Percentiles rank a stretch among this genome's conserved stretches.
Conservation (phyloP, 2,888 invertebrate genomes). For the Lysandra coridon region DNA sequence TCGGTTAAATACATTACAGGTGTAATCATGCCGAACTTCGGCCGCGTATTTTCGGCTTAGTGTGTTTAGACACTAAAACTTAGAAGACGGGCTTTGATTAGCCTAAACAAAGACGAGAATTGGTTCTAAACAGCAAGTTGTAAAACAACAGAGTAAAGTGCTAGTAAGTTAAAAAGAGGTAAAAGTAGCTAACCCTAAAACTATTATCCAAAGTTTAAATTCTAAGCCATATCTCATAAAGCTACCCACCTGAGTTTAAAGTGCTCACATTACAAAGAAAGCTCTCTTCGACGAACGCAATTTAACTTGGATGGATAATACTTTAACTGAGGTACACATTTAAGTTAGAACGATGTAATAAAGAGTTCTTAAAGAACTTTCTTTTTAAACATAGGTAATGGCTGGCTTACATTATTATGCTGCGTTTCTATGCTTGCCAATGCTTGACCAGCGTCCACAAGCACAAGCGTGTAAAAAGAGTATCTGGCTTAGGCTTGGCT, state of each 20-base stretch:
- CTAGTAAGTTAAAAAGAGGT: neutral
- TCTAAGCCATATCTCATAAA: slow-evolving; percentile 6
- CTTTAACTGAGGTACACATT: neutral
- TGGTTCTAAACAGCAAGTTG: neutral
- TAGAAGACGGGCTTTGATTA: no score
- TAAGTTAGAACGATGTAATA: neutral
- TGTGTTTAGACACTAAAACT: no score
- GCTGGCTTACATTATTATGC: no score
- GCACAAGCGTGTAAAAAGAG: no score
- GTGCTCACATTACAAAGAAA: slow-evolving; percentile 28
- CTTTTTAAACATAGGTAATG: no score
- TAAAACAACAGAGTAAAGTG: neutral
- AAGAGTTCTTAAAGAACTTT: neutral
- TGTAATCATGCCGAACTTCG: no score
- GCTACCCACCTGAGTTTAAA: neutral
- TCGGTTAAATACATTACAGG: no score
- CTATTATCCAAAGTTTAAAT: neutral
- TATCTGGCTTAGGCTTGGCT: no score
- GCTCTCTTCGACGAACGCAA: slow-evolving; percentile 34
- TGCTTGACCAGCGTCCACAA: no score
- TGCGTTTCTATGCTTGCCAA: no score
- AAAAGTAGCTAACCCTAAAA: neutral
- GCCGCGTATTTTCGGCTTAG: no score
- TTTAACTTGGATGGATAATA: slow-evolving; percentile 36
- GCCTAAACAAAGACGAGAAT: neutral